Evolutionary conservation across 2,113 vertebrate genomes (phyloP), one percentile per base, ranked within the genome.

Genomic region (Ascaphus truei): DNA sequence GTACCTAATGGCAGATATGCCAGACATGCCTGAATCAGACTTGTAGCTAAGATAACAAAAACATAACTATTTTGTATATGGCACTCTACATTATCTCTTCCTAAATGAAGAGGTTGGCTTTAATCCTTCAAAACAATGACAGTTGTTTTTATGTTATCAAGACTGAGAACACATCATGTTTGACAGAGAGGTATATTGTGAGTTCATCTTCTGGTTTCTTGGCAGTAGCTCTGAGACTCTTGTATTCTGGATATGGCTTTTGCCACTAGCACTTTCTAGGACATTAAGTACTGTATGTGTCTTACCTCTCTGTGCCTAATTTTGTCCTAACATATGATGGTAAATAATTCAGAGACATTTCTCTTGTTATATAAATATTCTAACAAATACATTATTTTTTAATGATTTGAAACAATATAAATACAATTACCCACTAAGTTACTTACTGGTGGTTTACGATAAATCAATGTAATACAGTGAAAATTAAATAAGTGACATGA

Each of bases 11-110:
- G 91, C 93, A 29, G 94, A 96, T 74, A 87, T 93, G 89, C 91
- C 93, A 4, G 93, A 98, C 77, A 94, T 95, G 92, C 96, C 96
- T 0, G 95, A 98, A 78, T 98, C 96, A 62, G 93, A 95, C 81
- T 88, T 98, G 82, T 98, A 95, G 88, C 69, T 74, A 16, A 39
- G 29, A 37, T 30, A 68, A 13, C 8, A 8, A 34, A 34, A 53
- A 34, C 56, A 58, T 4, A 26, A 7, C 43, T 29, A 59, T 60
- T 76, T 77, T 43, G 20, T 78, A 75, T 66, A 53, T 72, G 60
- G 79, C 47, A 45, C 68, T 77, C 79, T 71, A 74, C 75, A 73
- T 27, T 75, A 27, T 56, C 72, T 84, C 73, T 80, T 61, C 41
- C 30, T 56, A 48, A 1, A 29, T 65, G 81, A 80, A 80, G 84